Percentiles rank a stretch among this genome's conserved stretches.
These are phyloP conservation scores for Pipa parva DNA, from an alignment of 2,113 vertebrate genomes.

Conservation along the genomic window DNA sequence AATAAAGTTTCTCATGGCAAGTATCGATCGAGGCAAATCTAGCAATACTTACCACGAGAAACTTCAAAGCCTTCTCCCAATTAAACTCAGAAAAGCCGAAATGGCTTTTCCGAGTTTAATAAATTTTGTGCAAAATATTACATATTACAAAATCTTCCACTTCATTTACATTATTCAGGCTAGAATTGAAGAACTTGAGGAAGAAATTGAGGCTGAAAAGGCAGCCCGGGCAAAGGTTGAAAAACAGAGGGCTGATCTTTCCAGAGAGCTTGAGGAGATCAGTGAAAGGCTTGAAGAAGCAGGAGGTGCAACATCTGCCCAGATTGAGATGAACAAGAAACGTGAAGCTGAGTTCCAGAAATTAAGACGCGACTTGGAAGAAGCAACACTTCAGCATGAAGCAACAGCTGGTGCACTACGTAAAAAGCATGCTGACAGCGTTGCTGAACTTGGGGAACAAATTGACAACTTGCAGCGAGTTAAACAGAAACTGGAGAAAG, in stretches of 20 bases:
- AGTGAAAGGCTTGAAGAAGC: conserved; percentile 83
- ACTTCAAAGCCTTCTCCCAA: no score
- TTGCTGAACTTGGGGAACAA: conserved; percentile 52
- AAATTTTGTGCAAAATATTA: no score
- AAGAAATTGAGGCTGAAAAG: conserved; percentile 83
- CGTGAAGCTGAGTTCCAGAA: conserved; percentile 81
- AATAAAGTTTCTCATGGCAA: no score
- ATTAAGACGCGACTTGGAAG: conserved; percentile 73
- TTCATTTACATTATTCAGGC: conserved; percentile 53
- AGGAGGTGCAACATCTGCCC: conserved; percentile 76
- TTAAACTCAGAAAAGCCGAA: no score
- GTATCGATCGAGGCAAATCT: no score
- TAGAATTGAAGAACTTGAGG: conserved; percentile 75
- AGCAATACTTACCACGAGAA: no score
- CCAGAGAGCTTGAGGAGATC: conserved; percentile 87
- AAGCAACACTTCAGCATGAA: conserved; percentile 75
- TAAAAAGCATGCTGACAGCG: conserved; percentile 57
- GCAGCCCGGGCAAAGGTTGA: conserved; percentile 76
- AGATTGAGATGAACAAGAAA: conserved; percentile 89
- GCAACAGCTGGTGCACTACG: conserved; percentile 49
- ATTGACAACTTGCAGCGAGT: conserved; percentile 64
- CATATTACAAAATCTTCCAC: no score
- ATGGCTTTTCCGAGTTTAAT: no score
- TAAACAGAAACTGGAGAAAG: conserved; percentile 68
- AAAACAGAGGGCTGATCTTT: conserved; percentile 78